A percentile compares a stretch with the other conserved stretches of the same genome.
Conservation (phyloP, 1,140 invertebrate genomes). For the Scaptomyza hsui region DNA sequence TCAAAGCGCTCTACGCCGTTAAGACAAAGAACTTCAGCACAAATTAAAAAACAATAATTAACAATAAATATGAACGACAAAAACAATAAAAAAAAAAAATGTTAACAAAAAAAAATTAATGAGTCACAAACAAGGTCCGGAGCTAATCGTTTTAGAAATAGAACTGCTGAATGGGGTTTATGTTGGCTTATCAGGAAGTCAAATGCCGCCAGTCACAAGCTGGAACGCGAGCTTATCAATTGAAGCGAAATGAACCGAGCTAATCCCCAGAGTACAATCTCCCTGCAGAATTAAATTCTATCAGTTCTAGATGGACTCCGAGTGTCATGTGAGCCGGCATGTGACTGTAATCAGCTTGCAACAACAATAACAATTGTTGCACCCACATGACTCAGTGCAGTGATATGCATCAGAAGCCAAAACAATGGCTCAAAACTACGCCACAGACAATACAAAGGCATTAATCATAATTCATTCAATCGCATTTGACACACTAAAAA, state of each 20-base stretch:
- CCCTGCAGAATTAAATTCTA: background rate
- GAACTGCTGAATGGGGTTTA: constrained; percentile 1
- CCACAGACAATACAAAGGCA: background rate
- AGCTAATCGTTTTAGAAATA: constrained; percentile 18
- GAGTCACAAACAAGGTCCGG: constrained; percentile 9
- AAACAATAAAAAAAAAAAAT: constrained; percentile 2
- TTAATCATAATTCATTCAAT: constrained; percentile 18
- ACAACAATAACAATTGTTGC: constrained; percentile 2
- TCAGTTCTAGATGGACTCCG: constrained; percentile 11
- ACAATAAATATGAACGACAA: constrained; percentile 3
- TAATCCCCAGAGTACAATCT: background rate
- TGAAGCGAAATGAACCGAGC: background rate
- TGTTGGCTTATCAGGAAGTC: constrained; percentile 11
- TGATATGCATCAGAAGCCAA: constrained; percentile 7
- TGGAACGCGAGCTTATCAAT: constrained; percentile 30
- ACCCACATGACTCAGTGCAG: constrained; percentile 30
- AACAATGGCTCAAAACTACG: constrained; percentile 23
- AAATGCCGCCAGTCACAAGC: background rate
- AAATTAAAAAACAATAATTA: constrained; percentile 9
- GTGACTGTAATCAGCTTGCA: constrained; percentile 37
- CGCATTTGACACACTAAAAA: constrained; percentile 2
- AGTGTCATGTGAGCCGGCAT: constrained; percentile 41
- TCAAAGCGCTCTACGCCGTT: constrained; percentile 27
- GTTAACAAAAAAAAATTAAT: too few species aligned
- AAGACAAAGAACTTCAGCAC: constrained; percentile 17